phyloP scores from a whole-genome alignment of 2,113 vertebrate species.

The Abramis brama region DNA sequence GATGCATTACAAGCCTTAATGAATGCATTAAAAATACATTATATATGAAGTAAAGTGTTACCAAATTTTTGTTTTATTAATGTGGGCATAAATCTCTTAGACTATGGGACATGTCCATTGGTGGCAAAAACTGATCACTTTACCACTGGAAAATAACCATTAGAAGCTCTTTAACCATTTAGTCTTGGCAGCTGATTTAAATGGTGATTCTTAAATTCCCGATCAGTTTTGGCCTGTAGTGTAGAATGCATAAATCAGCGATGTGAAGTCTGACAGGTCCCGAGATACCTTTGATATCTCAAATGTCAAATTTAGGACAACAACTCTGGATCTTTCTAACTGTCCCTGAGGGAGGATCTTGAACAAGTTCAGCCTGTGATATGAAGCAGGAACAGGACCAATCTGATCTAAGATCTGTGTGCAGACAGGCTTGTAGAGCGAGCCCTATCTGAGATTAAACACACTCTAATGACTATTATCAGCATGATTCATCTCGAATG shows the following conservation, averaged over 20 bases:
- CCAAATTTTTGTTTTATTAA: not conserved
- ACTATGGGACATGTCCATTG: not conserved
- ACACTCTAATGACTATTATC: constrained; percentile 41
- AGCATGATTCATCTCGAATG: constrained; percentile 19
- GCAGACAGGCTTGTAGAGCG: not conserved
- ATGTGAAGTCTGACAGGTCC: constrained; percentile 2
- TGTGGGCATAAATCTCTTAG: not conserved
- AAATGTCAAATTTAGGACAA: constrained; percentile 1
- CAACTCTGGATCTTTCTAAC: constrained; percentile 27
- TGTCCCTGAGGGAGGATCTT: constrained; percentile 11
- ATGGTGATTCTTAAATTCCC: not conserved
- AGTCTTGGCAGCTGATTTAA: not conserved
- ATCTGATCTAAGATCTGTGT: constrained; percentile 28
- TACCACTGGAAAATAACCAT: not conserved
- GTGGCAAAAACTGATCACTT: not conserved
- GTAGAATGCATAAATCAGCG: not conserved
- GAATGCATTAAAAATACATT: no score
- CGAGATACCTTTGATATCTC: not conserved
- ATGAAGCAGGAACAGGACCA: constrained; percentile 1
- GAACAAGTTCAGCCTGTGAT: constrained; percentile 13
- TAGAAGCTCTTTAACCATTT: not conserved
- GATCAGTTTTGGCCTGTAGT: not conserved
- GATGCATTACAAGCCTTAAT: no score
- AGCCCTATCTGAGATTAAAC: constrained; percentile 39
- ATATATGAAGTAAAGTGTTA: no score